Percentiles rank a stretch among this genome's conserved stretches.
These are phyloP conservation scores for Lophotis ruficrista DNA, from an alignment of 2,113 vertebrate genomes.

Conservation along the genomic window DNA sequence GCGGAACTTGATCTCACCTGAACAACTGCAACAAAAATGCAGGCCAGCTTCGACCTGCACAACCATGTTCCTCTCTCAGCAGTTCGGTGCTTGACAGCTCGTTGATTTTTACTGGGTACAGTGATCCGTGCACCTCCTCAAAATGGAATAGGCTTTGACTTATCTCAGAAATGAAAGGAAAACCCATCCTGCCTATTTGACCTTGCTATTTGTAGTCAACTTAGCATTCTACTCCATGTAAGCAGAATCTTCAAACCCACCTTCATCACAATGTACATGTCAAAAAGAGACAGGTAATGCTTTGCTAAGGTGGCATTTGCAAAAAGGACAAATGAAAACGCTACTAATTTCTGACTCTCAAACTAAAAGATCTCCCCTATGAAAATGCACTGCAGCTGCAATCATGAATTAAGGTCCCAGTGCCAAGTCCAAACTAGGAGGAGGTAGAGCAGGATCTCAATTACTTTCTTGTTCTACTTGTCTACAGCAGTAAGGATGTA, in stretches of 20 bases:
- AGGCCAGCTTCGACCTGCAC: neutral
- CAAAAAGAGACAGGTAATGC: fast-evolving
- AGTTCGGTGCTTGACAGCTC: neutral
- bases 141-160: neutral
- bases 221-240: neutral
- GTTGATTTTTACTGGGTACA: neutral
- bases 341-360: neutral
- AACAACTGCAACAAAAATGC: neutral
- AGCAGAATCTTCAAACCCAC: neutral
- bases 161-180: neutral
- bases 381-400: neutral
- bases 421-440: neutral
- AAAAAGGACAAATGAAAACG: neutral
- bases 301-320: neutral
- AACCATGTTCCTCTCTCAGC: neutral
- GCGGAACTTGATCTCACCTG: neutral
- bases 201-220: neutral
- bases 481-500: constrained; percentile 5
- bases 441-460: neutral
- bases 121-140: neutral
- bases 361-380: neutral
- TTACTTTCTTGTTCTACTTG: neutral
- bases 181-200: neutral
- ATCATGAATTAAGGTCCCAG: neutral
- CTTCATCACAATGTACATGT: fast-evolving